Base-by-base conservation (phyloP, 1,140 invertebrate genomes). In the Bombus sibiricus region DNA sequence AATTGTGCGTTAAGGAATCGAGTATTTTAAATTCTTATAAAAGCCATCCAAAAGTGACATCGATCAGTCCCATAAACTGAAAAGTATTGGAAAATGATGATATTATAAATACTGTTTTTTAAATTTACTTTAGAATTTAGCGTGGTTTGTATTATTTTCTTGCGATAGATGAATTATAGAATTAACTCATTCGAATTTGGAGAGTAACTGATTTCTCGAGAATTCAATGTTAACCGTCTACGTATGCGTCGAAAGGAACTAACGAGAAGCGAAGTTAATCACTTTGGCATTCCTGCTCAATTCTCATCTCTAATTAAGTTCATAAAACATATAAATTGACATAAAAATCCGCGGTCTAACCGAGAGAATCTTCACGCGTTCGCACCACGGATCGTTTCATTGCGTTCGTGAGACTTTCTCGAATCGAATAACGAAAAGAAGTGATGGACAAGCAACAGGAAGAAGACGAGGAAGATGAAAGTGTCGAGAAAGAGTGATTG, bases 361-460 rank as follows among this genome's bases (percentile, higher is more conserved):
- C 59, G 3, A 62, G 59, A 64, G 71, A 74, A 82, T 64, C 80
- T 62, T 82, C 81, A 59, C 39, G 80, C 53, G 80, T 81, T 43
- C 80, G 34, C 39, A 62, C 13, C 13, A 43, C 69, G 39, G n/a
- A 85, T 72, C 68, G 62, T 83, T 76, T 77, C 66, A 47, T 89
- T 79, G 43, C 77, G 37, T 59, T 88, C 39, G 53, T 66, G 88
- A 88, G 87, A 89, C 80, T 86, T 88, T 89, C 88, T 86, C 87
- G 83, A 77, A 89, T 82, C 68, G 62, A 47, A 66, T 39, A 59
- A 57, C 57, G 73, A 41, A 39, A 12, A 10, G 34, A 53, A 47
- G 13, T 34, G 28, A 34, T 15, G 47, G 22, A 39, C 32, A 34
- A 25, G 25, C 9, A 37, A 34, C 47, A 37, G 34, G 34, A 6